Conservation (phyloP, 2,113 vertebrate genomes). For the Camelus dromedarius region DNA sequence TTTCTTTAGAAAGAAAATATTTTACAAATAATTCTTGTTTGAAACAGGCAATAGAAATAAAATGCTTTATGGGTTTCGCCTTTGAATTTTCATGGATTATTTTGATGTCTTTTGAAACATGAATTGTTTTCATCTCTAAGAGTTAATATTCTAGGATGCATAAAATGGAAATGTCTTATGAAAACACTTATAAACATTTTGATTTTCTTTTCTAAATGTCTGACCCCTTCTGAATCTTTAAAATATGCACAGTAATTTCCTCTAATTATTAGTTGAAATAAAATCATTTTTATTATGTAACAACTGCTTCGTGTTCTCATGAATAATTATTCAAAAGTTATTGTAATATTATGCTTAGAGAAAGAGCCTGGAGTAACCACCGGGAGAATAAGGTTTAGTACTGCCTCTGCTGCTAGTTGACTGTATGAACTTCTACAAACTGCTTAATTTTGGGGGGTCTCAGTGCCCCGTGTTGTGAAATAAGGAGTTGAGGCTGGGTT, state of each 20-base stretch:
- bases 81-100: neutral
- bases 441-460: neutral
- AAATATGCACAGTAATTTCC: conserved; percentile 36
- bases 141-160: neutral
- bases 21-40: neutral
- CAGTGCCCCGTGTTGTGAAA: neutral
- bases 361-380: neutral
- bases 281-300: conserved; percentile 37
- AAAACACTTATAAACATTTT: conserved; percentile 52
- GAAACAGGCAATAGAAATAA: neutral
- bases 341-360: neutral
- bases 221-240: conserved; percentile 47
- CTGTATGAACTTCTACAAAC: neutral
- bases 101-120: neutral
- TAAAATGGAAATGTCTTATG: neutral
- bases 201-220: conserved; percentile 41
- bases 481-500: neutral
- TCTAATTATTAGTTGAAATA: conserved; percentile 45
- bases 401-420: neutral
- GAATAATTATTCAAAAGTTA: conserved; percentile 19
- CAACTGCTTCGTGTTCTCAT: neutral
- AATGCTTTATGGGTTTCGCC: neutral
- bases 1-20: conserved; percentile 11
- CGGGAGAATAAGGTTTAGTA: neutral
- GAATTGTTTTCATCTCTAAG: neutral